These are phyloP conservation scores for Drosophila borealis DNA, from an alignment of 2,888 invertebrate species.

Conservation along the genomic window DNA sequence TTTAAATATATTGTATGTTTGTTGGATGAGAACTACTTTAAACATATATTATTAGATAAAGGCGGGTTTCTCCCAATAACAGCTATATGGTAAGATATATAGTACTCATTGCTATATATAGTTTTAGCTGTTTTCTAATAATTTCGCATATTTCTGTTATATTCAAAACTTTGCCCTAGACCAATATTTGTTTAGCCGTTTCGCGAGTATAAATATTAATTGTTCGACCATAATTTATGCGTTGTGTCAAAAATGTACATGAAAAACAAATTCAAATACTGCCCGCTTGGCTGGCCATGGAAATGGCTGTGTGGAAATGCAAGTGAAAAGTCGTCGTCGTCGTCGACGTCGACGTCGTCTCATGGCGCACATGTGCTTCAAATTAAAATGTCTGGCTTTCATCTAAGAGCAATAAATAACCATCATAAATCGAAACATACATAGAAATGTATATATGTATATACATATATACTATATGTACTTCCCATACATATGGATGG, in stretches of 20 bases:
- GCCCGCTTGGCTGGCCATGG: constrained; percentile 16
- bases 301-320: constrained; percentile 23
- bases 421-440: constrained; percentile 35
- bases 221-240: constrained; percentile 45
- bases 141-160: not conserved
- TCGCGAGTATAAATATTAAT: constrained; percentile 7
- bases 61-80: no score
- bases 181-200: not conserved
- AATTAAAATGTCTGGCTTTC: constrained; percentile 69
- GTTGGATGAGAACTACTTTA: no score
- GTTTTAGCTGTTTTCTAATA: not conserved
- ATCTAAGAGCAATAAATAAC: constrained; percentile 75
- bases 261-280: constrained; percentile 59
- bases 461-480: constrained; percentile 3
- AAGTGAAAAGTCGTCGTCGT: constrained; percentile 51
- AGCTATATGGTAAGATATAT: no score
- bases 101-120: no score
- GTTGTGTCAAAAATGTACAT: constrained; percentile 53
- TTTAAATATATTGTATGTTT: no score
- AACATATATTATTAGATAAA: no score
- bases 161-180: not conserved
- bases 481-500: constrained; percentile 5
- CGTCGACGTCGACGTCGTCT: constrained; percentile 14
- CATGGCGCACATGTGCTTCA: constrained; percentile 61
- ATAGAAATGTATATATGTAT: constrained; percentile 6